Evolutionary conservation across 2,797 vertebrate genomes (phyloP).

Genomic region (Pseudocheirus occidentalis): DNA sequence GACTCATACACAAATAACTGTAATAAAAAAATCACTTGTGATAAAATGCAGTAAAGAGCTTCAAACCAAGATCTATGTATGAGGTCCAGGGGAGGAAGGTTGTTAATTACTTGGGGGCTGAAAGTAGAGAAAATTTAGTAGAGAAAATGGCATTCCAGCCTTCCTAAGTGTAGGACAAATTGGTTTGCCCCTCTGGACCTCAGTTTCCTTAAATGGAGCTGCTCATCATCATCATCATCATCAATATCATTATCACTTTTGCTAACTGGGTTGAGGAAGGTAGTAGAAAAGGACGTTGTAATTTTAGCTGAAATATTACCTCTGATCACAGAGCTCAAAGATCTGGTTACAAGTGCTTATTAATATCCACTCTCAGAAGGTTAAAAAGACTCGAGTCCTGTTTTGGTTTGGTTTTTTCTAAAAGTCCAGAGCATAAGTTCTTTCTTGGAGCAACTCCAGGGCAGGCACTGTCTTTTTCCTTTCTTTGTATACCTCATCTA

Average conservation of each 20-base stretch:
- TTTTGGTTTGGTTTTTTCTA: neutral
- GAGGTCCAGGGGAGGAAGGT: neutral
- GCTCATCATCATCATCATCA: neutral
- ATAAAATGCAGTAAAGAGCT: neutral
- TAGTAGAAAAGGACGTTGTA: neutral
- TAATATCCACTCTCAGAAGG: neutral
- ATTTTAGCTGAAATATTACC: neutral
- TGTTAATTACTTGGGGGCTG: neutral
- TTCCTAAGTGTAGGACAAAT: neutral
- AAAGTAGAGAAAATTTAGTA: neutral
- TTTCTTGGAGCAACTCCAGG: neutral
- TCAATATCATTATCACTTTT: neutral
- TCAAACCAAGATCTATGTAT: neutral
- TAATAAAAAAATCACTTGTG: neutral
- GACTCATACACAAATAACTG: neutral
- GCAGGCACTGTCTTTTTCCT: neutral
- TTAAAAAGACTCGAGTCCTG: neutral
- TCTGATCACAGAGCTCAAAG: neutral
- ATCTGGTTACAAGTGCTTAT: neutral
- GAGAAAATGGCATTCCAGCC: neutral
- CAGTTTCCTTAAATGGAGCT: neutral
- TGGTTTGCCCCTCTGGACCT: neutral
- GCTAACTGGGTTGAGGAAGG: neutral
- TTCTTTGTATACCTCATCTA: neutral
- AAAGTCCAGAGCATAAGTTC: neutral